Conservation (phyloP, 2,797 vertebrate genomes). For the Sebastes nivosus region DNA sequence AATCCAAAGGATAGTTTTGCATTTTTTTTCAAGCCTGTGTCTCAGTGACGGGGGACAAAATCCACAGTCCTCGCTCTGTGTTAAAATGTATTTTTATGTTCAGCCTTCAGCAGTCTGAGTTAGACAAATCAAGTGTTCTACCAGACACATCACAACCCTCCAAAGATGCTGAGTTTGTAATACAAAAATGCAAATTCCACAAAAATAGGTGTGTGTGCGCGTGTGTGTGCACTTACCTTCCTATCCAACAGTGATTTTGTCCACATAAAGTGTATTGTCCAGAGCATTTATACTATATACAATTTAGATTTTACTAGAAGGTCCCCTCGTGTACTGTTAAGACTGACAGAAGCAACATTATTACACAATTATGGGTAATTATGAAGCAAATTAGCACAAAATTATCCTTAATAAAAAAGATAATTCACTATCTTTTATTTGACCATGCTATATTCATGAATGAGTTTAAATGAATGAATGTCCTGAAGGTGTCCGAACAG, state of each 20-base stretch:
- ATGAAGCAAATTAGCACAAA: neutral
- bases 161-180: too few relatives aligned
- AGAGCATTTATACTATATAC: neutral
- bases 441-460: neutral
- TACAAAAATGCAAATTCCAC: too few relatives aligned
- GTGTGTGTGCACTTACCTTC: too few relatives aligned
- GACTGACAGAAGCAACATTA: neutral
- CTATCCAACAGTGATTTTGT: neutral
- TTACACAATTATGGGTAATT: neutral
- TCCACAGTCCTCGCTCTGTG: too few relatives aligned
- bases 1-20: neutral
- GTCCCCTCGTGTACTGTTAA: neutral
- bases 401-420: neutral
- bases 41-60: too few relatives aligned
- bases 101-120: too few relatives aligned
- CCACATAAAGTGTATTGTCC: neutral
- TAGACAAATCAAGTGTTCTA: too few relatives aligned
- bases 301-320: neutral
- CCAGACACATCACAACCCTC: too few relatives aligned
- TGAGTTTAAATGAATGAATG: neutral
- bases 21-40: neutral
- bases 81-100: too few relatives aligned
- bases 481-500: neutral
- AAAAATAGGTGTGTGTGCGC: too few relatives aligned
- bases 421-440: neutral